These are phyloP conservation scores for Sericinus montela DNA, from an alignment of 2,888 invertebrate genomes.

Conservation along the genomic window DNA sequence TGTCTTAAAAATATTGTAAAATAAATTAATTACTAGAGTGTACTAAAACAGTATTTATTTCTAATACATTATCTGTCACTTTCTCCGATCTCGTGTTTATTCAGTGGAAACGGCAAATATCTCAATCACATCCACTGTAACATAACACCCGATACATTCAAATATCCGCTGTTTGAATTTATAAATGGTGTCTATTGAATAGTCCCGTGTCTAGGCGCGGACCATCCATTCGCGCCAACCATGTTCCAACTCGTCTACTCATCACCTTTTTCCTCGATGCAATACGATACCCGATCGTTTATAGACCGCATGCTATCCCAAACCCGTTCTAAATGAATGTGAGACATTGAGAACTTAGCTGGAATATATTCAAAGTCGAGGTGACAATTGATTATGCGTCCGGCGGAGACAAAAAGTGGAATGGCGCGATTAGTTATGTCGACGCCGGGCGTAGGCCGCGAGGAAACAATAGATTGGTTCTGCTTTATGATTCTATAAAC, in stretches of 20 bases:
- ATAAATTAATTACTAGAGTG: no score
- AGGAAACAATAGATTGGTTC: slow-evolving; percentile 72
- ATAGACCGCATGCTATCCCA: slow-evolving; percentile 57
- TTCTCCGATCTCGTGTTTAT: slow-evolving; percentile 9
- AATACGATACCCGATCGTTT: slow-evolving; percentile 74
- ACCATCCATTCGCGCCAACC: slow-evolving; percentile 64
- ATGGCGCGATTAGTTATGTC: slow-evolving; percentile 73
- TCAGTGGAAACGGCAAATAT: slow-evolving; percentile 32
- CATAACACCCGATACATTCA: slow-evolving; percentile 40
- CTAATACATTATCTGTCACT: background rate
- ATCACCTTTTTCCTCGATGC: slow-evolving; percentile 72
- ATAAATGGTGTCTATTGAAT: slow-evolving; percentile 40
- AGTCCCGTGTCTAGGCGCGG: slow-evolving; percentile 40
- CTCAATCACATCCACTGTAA: slow-evolving; percentile 50
- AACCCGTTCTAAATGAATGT: slow-evolving; percentile 69
- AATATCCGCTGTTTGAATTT: slow-evolving; percentile 45
- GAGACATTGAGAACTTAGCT: slow-evolving; percentile 57
- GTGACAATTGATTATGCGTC: slow-evolving; percentile 75
- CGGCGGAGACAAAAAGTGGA: slow-evolving; percentile 69
- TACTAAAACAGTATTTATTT: background rate
- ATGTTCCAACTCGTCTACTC: slow-evolving; percentile 54
- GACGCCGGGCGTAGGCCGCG: slow-evolving; percentile 63
- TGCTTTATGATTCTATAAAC: slow-evolving; percentile 77
- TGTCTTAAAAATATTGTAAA: no score
- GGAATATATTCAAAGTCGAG: slow-evolving; percentile 62